phyloP scores from a whole-genome alignment of 2,113 vertebrate species.

The Oplegnathus fasciatus region DNA sequence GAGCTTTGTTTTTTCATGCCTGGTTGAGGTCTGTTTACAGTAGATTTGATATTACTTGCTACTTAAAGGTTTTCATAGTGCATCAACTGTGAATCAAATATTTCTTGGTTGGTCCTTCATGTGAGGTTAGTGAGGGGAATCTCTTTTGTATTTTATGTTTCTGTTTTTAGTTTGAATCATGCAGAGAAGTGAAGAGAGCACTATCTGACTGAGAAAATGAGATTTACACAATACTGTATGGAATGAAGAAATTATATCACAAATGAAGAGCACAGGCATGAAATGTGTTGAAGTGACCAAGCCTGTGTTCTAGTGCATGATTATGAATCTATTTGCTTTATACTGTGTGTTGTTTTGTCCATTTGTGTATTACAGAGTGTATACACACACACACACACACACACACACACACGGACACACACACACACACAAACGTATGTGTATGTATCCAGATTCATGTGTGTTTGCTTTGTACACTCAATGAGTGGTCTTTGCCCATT shows the following conservation, averaged over 20 bases:
- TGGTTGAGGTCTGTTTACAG: constrained; percentile 7
- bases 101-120: not conserved
- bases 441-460: constrained; percentile 21
- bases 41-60: constrained; percentile 9
- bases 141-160: not conserved
- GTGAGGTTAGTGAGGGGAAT: not conserved
- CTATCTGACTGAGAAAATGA: not conserved
- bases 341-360: not conserved
- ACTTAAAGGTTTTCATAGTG: constrained; percentile 12
- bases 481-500: constrained; percentile 52
- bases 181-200: not conserved
- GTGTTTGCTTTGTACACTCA: constrained; percentile 52
- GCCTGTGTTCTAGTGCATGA: not conserved
- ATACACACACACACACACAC: not conserved
- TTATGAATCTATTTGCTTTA: constrained; percentile 3
- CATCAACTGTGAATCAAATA: not conserved
- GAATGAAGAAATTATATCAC: not conserved
- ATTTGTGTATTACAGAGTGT: not conserved
- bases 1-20: constrained; percentile 29
- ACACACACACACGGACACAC: not conserved
- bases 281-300: not conserved
- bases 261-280: constrained; percentile 3
- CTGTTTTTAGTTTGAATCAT: not conserved
- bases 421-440: not conserved
- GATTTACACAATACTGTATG: constrained; percentile 3